These are phyloP conservation scores for Lophotriccus pileatus DNA, from an alignment of 2,797 vertebrate species.

Conservation along the genomic window DNA sequence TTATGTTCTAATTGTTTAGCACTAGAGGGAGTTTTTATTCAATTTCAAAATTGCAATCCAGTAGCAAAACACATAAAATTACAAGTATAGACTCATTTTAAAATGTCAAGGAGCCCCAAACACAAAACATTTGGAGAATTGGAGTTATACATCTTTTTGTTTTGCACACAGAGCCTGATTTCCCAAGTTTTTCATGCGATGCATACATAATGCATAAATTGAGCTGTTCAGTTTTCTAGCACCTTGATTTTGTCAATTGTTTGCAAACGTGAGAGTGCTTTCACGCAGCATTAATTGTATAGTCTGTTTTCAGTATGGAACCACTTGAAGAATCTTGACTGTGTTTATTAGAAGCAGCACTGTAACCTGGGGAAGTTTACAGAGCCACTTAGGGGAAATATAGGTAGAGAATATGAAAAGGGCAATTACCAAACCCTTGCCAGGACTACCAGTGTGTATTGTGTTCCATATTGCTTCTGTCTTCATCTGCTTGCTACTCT, in stretches of 20 bases:
- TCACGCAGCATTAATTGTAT: neutral
- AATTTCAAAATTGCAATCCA: neutral
- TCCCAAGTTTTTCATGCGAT: neutral
- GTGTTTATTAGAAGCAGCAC: neutral
- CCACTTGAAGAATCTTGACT: neutral
- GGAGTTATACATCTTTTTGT: neutral
- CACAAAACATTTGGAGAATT: neutral
- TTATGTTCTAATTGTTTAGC: neutral
- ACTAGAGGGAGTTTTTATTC: neutral
- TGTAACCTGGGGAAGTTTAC: neutral
- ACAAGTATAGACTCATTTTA: neutral
- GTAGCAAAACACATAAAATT: neutral
- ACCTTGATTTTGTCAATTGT: neutral
- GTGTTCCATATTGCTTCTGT: neutral
- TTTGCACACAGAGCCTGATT: neutral
- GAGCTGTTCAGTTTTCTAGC: neutral
- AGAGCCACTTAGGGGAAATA: neutral
- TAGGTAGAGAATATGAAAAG: neutral
- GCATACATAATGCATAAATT: neutral
- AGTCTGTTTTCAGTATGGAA: neutral
- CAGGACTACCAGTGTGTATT: neutral
- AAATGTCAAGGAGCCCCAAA: neutral
- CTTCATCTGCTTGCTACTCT: neutral
- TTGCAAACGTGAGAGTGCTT: neutral
- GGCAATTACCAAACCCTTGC: neutral